phyloP scores from a whole-genome alignment of 30 jellyfish, hydroid and myxozoan species.

The Aurelia aurita region DNA sequence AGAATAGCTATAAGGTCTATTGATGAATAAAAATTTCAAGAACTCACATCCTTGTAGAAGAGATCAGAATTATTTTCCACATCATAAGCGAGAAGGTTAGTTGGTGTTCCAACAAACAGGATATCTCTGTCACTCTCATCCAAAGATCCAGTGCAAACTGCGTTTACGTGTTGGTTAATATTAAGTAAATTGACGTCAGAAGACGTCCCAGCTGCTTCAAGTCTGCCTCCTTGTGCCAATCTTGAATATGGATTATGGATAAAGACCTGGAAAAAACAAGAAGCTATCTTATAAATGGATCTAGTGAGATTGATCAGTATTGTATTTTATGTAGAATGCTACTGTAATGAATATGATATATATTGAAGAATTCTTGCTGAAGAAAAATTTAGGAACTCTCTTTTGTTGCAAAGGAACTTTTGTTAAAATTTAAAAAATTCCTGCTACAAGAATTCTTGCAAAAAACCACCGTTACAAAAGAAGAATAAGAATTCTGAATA shows the following conservation, averaged over 20 bases:
- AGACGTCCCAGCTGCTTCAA: conserved; percentile 60
- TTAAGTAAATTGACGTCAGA: conserved; percentile 75
- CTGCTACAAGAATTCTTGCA: too few species aligned
- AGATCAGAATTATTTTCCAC: conserved; percentile 94
- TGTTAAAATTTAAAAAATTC: too few species aligned
- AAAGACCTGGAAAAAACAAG: conserved; percentile 65
- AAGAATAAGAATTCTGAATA: too few species aligned
- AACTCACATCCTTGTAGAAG: conserved; percentile 91
- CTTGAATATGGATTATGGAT: conserved; percentile 93
- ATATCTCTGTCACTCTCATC: conserved; percentile 81
- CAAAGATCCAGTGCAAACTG: conserved; percentile 78
- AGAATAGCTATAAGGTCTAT: not conserved
- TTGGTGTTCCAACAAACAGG: conserved; percentile 94
- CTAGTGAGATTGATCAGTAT: too few species aligned
- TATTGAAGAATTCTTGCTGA: too few species aligned
- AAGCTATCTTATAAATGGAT: too few species aligned
- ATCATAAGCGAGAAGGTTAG: conserved; percentile 93
- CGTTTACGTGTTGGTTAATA: conserved; percentile 93
- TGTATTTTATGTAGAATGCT: too few species aligned
- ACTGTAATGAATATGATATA: too few species aligned
- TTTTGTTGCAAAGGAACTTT: too few species aligned
- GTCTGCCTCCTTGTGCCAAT: conserved; percentile 80
- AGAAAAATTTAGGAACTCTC: too few species aligned
- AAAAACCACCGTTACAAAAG: too few species aligned
- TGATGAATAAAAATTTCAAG: not conserved